Evolutionary conservation across 1,140 invertebrate genomes (phyloP).

Genomic region (Hyposmocoma kahamanoa): DNA sequence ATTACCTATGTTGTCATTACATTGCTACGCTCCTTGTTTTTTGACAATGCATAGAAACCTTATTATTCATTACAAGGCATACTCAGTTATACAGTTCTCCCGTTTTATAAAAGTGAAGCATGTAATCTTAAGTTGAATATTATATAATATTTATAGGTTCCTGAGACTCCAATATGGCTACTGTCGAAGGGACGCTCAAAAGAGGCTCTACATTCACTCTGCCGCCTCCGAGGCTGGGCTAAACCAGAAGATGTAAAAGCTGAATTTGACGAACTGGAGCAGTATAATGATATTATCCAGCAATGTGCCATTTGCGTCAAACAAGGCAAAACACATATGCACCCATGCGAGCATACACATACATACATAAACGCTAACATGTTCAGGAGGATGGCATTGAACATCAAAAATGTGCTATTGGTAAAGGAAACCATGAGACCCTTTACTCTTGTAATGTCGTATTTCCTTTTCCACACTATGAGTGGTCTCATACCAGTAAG

Average conservation of each 20-base stretch:
- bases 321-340: slow-evolving; percentile 23
- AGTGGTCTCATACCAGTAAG: slow-evolving; percentile 72
- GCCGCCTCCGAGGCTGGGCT: slow-evolving; percentile 73
- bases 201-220: slow-evolving; percentile 69
- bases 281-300: slow-evolving; percentile 48
- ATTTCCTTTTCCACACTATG: slow-evolving; percentile 74
- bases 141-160: slow-evolving; percentile 72
- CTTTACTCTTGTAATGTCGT: slow-evolving; percentile 64
- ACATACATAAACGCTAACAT: slow-evolving; percentile 26
- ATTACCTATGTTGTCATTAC: no score
- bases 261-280: slow-evolving; percentile 67
- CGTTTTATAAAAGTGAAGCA: neutral
- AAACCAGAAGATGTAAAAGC: slow-evolving; percentile 62
- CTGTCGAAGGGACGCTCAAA: slow-evolving; percentile 72
- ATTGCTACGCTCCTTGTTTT: no score
- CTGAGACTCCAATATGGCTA: slow-evolving; percentile 81
- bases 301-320: slow-evolving; percentile 46
- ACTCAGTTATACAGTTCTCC: no score
- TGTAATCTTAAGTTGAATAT: slow-evolving; percentile 1
- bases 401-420: slow-evolving; percentile 46
- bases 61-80: no score
- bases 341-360: slow-evolving; percentile 36
- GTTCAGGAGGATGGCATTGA: slow-evolving; percentile 29
- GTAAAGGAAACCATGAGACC: slow-evolving; percentile 71
- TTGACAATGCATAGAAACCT: no score